A percentile compares a stretch with the other conserved stretches of the same genome.
phyloP scores from a whole-genome alignment of 92 coral and sea anemone species.

The Paramuricea clavata region DNA sequence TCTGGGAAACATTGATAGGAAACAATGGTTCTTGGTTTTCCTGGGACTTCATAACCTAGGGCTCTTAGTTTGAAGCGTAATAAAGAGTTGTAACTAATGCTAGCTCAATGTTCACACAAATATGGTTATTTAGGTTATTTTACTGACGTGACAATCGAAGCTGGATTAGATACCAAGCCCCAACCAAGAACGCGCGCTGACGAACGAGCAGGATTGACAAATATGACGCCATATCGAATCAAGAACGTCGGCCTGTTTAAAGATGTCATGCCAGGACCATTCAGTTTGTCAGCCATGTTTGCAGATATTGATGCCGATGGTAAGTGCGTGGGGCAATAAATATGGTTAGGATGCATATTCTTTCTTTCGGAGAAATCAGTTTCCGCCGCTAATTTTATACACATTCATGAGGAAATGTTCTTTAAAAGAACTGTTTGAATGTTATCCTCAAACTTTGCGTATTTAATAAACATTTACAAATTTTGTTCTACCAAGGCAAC shows the following conservation, averaged over 20 bases:
- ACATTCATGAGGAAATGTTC: no score
- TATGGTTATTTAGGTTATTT: slow-evolving; percentile 86
- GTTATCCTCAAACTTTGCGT: no score
- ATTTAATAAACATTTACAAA: neutral
- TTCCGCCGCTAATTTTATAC: no score
- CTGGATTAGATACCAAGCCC: slow-evolving; percentile 79
- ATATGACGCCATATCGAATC: slow-evolving; percentile 86
- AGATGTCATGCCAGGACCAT: slow-evolving; percentile 95
- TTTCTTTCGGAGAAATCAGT: no score
- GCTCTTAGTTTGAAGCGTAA: neutral
- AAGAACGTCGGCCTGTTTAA: slow-evolving; percentile 83
- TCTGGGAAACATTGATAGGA: neutral
- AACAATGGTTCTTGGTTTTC: neutral
- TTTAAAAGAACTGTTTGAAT: no score
- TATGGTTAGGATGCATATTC: no score
- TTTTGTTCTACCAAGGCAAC: slow-evolving; percentile 58
- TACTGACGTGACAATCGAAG: slow-evolving; percentile 88
- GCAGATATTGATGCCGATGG: slow-evolving; percentile 95
- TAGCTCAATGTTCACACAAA: neutral
- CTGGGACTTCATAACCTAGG: neutral
- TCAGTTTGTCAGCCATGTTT: slow-evolving; percentile 87
- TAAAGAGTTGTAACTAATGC: neutral
- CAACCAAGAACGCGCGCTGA: slow-evolving; percentile 90
- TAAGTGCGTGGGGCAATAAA: no score
- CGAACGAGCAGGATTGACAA: slow-evolving; percentile 79